Evolutionary conservation across 2,888 invertebrate genomes (phyloP).

Genomic region (Epirrita christyi): DNA sequence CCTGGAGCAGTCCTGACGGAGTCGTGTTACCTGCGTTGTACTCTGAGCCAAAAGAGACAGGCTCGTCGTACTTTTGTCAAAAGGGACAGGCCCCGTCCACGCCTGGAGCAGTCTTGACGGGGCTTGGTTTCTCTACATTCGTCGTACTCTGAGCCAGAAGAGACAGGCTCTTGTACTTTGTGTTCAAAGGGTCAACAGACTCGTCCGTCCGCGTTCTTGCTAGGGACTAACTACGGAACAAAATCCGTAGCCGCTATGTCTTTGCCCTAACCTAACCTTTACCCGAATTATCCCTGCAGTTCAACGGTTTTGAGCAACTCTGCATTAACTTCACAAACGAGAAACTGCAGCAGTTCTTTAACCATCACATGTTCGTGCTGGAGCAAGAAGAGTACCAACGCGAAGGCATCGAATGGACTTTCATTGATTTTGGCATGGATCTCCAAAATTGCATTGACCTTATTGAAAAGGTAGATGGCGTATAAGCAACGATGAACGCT

Average conservation of each 20-base stretch:
- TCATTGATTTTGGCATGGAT: slow-evolving; percentile 99
- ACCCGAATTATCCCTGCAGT: slow-evolving; percentile 86
- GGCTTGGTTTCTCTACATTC: slow-evolving; percentile 37
- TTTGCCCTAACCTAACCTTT: slow-evolving; percentile 64
- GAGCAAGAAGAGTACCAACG: slow-evolving; percentile 98
- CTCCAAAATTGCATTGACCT: slow-evolving; percentile 97
- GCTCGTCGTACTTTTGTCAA: slow-evolving; percentile 17
- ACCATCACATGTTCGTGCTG: slow-evolving; percentile 99
- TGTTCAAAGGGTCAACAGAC: slow-evolving; percentile 19
- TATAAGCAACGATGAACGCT: slow-evolving; percentile 80
- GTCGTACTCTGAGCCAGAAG: slow-evolving; percentile 40
- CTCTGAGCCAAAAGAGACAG: slow-evolving; percentile 41
- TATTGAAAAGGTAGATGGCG: slow-evolving; percentile 94
- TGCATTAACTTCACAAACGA: slow-evolving; percentile 99
- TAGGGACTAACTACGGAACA: slow-evolving; percentile 68
- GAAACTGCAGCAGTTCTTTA: slow-evolving; percentile 99
- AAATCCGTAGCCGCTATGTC: slow-evolving; percentile 66
- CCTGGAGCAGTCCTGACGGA: slow-evolving; percentile 53
- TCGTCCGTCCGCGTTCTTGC: slow-evolving; percentile 20
- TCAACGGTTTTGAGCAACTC: slow-evolving; percentile 98
- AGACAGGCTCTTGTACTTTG: slow-evolving; percentile 42
- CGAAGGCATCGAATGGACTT: slow-evolving; percentile 98
- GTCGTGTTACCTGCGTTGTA: slow-evolving; percentile 36
- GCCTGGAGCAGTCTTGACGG: slow-evolving; percentile 54
- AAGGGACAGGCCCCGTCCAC: slow-evolving; percentile 50